Conservation (phyloP, 1,140 invertebrate species). For the Plectus sambesii region DNA sequence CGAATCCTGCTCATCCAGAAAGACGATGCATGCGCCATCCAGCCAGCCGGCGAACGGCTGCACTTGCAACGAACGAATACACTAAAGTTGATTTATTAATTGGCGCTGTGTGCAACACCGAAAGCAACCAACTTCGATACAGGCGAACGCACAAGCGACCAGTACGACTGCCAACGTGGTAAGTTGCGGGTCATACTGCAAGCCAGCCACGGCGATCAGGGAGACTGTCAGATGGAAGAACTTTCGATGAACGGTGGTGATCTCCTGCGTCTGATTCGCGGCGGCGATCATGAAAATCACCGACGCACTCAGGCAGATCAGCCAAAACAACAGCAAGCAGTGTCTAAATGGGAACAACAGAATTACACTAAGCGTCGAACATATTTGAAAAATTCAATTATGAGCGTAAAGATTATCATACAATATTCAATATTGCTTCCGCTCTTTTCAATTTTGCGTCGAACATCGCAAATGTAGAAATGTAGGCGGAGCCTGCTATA, state of each 20-base stretch:
- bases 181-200: constrained; percentile 30
- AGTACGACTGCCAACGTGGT: constrained; percentile 22
- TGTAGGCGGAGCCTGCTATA: too few relatives aligned
- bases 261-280: constrained; percentile 2
- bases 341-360: too few relatives aligned
- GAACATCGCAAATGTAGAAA: too few relatives aligned
- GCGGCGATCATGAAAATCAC: constrained; percentile 23
- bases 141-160: constrained; percentile 30
- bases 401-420: too few relatives aligned
- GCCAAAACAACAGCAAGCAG: constrained; percentile 36
- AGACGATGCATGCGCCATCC: constrained; percentile 24
- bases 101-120: constrained; percentile 9
- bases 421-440: too few relatives aligned
- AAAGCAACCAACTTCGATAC: constrained; percentile 29
- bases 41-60: constrained; percentile 20
- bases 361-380: too few relatives aligned
- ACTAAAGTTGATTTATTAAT: constrained; percentile 15
- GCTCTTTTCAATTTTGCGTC: too few relatives aligned
- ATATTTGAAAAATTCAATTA: too few relatives aligned
- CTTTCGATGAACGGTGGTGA: constrained; percentile 30
- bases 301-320: constrained; percentile 24
- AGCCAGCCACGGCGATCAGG: constrained; percentile 25
- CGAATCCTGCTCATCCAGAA: constrained; percentile 34
- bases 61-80: constrained; percentile 23
- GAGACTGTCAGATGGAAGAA: constrained; percentile 39